A percentile compares a stretch with the other conserved stretches of the same genome.
These are phyloP conservation scores for Cydia strobilella DNA, from an alignment of 1,140 invertebrate species.

Conservation along the genomic window DNA sequence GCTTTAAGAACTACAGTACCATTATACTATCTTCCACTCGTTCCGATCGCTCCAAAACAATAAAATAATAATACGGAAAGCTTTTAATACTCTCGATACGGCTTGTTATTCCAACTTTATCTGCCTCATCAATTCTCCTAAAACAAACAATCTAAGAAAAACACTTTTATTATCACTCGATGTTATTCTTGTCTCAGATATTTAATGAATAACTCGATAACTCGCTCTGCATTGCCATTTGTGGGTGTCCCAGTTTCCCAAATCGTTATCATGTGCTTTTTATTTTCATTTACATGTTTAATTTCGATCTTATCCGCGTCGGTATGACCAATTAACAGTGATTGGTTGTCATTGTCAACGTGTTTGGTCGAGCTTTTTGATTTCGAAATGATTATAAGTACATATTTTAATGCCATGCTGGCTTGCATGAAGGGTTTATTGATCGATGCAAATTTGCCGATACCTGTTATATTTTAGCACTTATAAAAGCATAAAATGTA, in stretches of 20 bases:
- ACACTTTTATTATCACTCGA: slow-evolving; percentile 16
- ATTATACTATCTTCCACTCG: not conserved
- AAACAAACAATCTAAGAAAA: slow-evolving; percentile 22
- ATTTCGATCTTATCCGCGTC: slow-evolving; percentile 6
- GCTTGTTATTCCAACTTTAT: slow-evolving; percentile 12
- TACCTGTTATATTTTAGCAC: slow-evolving; percentile 3
- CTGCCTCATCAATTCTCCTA: not conserved
- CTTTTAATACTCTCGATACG: not conserved
- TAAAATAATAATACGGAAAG: not conserved
- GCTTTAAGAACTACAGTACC: not conserved
- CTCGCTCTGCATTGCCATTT: slow-evolving; percentile 13
- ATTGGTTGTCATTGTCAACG: slow-evolving; percentile 3
- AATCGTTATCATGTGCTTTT: slow-evolving; percentile 17
- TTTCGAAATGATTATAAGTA: not conserved
- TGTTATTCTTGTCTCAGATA: slow-evolving; percentile 11
- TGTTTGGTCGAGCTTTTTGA: not conserved
- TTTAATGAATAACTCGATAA: slow-evolving; percentile 24
- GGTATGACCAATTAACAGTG: not conserved
- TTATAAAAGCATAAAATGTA: not conserved
- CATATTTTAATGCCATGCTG: too few species aligned
- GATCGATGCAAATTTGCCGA: not conserved
- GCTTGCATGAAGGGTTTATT: too few species aligned
- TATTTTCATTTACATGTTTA: slow-evolving; percentile 7
- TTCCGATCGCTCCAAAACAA: not conserved
- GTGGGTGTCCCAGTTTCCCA: slow-evolving; percentile 12